Percentiles rank a stretch among this genome's conserved stretches.
Conservation (phyloP, 2,113 vertebrate species). For the Tringa solitaria region DNA sequence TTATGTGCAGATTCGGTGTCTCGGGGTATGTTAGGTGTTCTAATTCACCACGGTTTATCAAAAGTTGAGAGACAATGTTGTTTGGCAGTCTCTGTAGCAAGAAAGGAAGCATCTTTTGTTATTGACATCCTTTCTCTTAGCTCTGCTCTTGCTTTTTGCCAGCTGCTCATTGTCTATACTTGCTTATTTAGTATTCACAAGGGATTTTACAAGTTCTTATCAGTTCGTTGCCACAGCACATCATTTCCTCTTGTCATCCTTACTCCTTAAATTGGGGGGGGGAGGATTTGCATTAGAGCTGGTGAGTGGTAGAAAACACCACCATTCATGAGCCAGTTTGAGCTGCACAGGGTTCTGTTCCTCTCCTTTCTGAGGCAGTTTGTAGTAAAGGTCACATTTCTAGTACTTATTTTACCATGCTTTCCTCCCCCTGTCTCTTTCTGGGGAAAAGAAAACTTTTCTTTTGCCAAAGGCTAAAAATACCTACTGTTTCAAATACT, state of each 20-base stretch:
- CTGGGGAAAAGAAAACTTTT: conserved; percentile 12
- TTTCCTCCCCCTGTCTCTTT: neutral
- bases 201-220: conserved; percentile 69
- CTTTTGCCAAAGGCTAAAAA: conserved; percentile 30
- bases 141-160: conserved; percentile 68
- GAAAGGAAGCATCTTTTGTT: conserved; percentile 75
- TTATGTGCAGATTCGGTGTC: conserved; percentile 2
- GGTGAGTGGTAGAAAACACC: conserved; percentile 12
- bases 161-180: conserved; percentile 66
- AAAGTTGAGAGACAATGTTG: conserved; percentile 59
- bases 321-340: neutral
- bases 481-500: conserved; percentile 20
- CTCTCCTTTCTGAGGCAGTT: neutral
- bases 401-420: neutral
- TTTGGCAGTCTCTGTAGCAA: conserved; percentile 67
- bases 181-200: conserved; percentile 66
- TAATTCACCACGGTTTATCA: conserved; percentile 51
- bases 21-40: conserved; percentile 20
- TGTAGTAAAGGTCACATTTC: conserved; percentile 42
- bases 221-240: conserved; percentile 54
- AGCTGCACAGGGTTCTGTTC: neutral
- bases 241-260: conserved; percentile 67
- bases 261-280: conserved; percentile 28
- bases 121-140: conserved; percentile 73
- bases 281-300: conserved; percentile 5